Evolutionary conservation across 2,888 invertebrate species (phyloP).

Genomic region (Leptopilina drosophilae): DNA sequence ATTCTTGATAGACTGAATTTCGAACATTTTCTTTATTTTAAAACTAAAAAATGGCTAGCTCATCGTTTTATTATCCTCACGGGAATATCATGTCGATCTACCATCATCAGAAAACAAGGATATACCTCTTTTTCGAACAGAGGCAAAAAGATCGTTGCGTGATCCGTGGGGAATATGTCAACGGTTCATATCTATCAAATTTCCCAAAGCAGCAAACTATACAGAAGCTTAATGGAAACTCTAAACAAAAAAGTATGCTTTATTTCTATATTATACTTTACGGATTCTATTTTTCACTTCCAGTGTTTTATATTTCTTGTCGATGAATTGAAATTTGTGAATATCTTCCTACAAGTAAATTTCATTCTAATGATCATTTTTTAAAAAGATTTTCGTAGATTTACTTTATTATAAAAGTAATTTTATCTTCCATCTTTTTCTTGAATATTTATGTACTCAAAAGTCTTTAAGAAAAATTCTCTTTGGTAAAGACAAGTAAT

Average conservation of each 20-base stretch:
- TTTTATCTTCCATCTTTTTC: too few relatives aligned
- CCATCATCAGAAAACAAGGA: slow-evolving; percentile 28
- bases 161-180: slow-evolving; percentile 16
- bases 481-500: too few relatives aligned
- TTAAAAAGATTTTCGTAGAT: too few relatives aligned
- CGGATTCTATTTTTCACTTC: too few relatives aligned
- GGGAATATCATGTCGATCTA: slow-evolving; percentile 23
- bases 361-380: too few relatives aligned
- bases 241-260: neutral
- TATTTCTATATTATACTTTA: too few relatives aligned
- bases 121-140: neutral
- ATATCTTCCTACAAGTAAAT: too few relatives aligned
- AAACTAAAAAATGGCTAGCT: neutral
- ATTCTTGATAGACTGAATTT: slow-evolving; percentile 1
- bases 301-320: too few relatives aligned
- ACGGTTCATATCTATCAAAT: slow-evolving; percentile 7
- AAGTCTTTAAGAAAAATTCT: too few relatives aligned
- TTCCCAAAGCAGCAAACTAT: neutral
- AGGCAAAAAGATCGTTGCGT: slow-evolving; percentile 9
- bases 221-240: slow-evolving; percentile 10
- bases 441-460: too few relatives aligned
- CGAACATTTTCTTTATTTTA: neutral
- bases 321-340: too few relatives aligned
- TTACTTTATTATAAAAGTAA: too few relatives aligned
- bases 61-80: neutral